Base-by-base conservation (phyloP, 2,113 vertebrate species). In the Takifugu flavidus region DNA sequence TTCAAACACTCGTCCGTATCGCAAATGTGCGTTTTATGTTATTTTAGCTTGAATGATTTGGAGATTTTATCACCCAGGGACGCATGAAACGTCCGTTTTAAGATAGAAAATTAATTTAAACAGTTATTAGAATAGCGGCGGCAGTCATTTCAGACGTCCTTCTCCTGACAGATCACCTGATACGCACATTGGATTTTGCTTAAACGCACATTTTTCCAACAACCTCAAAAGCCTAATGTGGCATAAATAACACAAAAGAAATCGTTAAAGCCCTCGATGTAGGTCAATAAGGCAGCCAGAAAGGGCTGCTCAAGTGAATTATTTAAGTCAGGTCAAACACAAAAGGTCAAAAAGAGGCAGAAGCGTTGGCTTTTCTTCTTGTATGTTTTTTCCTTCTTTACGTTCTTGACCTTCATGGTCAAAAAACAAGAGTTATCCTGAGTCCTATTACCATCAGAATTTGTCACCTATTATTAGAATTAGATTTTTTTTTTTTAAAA, bases 1-100 rank as follows among this genome's bases (percentile, higher is more conserved):
- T 49, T 49, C 31, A 57, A 28, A 49, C 43, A 53, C 54, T n/a
- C 10, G 53, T 53, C 52, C 57, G 62, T 14, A 45, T 15, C 5
- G 44, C 13, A 45, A 45, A 15, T 15, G 44, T 45, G 13, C 14
- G 44, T 45, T 45, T 45, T 45, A 45, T 45, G 44, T 45, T 45
- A 45, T 45, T 45, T 13, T 4, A 45, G 4, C 44, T 45, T 11
- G 8, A 39, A 39, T 39, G 34, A 39, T 10, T 39, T 39, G 34
- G 34, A 8, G 6, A 39, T 6, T 39, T 39, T 39, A 39, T 39
- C 34, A 39, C 11, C 34, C 8, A 39, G 34, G 34, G 34, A 39
- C 7, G 3, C 34, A 10, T 10, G 34, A 39, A 39, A 39, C 3
- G 34, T 8, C 34, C 11, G 34, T 39, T 39, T 11, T 39, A 39